These are phyloP conservation scores for Pteronura brasiliensis DNA, from an alignment of 2,113 vertebrate genomes.

Conservation along the genomic window DNA sequence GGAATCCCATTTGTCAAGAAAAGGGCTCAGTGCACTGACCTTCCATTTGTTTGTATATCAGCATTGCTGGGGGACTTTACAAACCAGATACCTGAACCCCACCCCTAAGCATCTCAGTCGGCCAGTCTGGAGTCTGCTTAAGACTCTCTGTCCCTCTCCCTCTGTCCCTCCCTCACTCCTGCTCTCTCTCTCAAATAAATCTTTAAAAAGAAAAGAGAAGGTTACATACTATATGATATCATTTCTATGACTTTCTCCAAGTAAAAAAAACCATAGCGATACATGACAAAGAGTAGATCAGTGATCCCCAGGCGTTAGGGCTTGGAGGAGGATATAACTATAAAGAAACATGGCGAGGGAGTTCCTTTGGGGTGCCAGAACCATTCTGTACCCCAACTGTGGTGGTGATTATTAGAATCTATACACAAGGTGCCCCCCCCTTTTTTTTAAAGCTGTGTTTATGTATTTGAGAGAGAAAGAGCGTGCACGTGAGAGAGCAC, in stretches of 20 bases:
- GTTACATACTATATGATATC: not conserved
- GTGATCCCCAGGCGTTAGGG: not conserved
- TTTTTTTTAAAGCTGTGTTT: no score
- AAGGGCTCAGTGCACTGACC: not conserved
- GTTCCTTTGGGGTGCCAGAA: not conserved
- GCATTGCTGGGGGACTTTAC: not conserved
- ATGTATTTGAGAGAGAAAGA: not conserved
- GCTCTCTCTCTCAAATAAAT: no score
- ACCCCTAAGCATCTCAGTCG: not conserved
- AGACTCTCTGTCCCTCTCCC: no score
- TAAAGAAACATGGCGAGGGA: not conserved
- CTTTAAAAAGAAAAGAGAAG: no score
- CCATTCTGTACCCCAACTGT: not conserved
- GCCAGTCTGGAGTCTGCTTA: not conserved
- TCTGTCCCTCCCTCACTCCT: no score
- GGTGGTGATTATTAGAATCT: not conserved
- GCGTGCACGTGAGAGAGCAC: accelerated
- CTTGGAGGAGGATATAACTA: not conserved
- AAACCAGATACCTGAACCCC: not conserved
- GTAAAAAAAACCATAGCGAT: not conserved
- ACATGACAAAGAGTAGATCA: not conserved
- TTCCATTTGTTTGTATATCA: not conserved
- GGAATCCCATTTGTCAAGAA: not conserved
- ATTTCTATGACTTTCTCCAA: not conserved
- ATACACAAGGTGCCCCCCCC: not conserved